These are phyloP conservation scores for Tolypeutes matacus DNA, from an alignment of 2,797 vertebrate genomes.

Conservation along the genomic window DNA sequence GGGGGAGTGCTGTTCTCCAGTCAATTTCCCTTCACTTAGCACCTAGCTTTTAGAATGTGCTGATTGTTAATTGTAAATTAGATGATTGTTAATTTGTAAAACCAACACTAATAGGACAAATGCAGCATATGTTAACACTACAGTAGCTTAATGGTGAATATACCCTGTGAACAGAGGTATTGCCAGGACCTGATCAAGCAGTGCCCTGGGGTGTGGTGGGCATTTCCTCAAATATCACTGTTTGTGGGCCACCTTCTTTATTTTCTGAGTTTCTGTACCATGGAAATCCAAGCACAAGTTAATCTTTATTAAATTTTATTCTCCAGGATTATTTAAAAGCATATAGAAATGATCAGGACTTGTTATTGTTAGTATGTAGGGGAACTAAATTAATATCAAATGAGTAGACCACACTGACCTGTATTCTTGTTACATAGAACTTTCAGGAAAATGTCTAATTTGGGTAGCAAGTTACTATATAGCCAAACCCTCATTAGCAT, in stretches of 20 bases:
- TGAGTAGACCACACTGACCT: not conserved
- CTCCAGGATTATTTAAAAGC: conserved; percentile 46
- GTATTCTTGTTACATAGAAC: not conserved
- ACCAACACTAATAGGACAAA: not conserved
- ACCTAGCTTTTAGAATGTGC: not conserved
- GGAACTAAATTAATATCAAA: conserved; percentile 25
- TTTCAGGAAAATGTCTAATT: conserved; percentile 25
- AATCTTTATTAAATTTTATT: conserved; percentile 44
- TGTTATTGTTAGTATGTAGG: not conserved
- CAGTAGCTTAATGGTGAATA: not conserved
- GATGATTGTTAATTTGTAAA: not conserved
- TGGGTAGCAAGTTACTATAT: not conserved
- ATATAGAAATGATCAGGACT: conserved; percentile 5
- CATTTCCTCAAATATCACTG: not conserved
- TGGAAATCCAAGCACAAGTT: not conserved
- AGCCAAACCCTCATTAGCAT: conserved; percentile 36
- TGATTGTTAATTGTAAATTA: not conserved
- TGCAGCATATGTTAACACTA: not conserved
- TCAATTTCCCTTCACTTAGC: not conserved
- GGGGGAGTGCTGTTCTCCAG: not conserved
- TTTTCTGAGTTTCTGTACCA: not conserved
- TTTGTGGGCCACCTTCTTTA: not conserved
- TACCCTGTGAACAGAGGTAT: not conserved
- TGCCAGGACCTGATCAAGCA: not conserved
- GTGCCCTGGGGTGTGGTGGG: not conserved